phyloP scores from a whole-genome alignment of 2,113 vertebrate species.

The Ailurus styani region DNA sequence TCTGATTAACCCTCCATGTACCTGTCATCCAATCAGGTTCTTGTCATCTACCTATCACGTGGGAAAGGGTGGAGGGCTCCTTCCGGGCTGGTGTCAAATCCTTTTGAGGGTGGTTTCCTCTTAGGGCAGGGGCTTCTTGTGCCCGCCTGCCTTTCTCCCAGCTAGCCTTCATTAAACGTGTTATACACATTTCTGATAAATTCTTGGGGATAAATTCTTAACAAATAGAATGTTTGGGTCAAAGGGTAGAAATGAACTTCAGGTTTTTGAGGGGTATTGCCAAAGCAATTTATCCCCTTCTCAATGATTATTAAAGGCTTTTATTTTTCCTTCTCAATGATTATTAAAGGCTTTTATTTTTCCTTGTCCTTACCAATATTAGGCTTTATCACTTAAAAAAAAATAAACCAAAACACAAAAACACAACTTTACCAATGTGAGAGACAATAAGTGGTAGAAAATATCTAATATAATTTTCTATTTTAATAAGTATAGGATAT shows the following conservation, averaged over 20 bases:
- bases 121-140: not conserved
- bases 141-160: not conserved
- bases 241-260: not conserved
- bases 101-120: not conserved
- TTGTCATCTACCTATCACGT: not conserved
- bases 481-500: not conserved
- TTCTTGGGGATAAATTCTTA: not conserved
- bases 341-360: not conserved
- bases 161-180: not conserved
- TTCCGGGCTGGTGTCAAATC: not conserved
- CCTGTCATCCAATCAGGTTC: not conserved
- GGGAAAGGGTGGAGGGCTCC: not conserved
- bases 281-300: not conserved
- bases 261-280: not conserved
- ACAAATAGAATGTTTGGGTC: not conserved
- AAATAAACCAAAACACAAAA: not conserved
- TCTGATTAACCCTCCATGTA: not conserved
- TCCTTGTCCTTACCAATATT: not conserved
- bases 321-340: not conserved
- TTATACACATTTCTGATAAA: not conserved
- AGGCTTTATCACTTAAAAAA: not conserved
- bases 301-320: not conserved
- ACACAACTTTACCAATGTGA: not conserved
- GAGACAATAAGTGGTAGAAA: not conserved
- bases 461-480: not conserved